phyloP scores from a whole-genome alignment of 2,888 invertebrate species.

The Lysandra bellargus region DNA sequence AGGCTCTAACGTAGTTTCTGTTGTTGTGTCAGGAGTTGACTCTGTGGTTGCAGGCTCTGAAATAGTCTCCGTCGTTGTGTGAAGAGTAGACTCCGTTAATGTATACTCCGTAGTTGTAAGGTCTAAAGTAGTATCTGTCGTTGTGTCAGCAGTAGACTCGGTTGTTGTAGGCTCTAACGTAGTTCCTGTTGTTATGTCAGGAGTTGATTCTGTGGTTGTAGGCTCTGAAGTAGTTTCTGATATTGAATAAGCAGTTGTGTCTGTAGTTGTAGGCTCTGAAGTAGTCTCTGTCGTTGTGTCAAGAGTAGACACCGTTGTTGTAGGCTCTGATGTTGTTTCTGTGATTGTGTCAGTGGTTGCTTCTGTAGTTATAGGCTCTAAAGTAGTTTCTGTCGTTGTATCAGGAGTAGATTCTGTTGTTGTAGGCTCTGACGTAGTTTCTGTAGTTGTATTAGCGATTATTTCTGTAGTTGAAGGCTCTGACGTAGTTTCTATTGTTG shows the following conservation, averaged over 20 bases:
- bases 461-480: neutral
- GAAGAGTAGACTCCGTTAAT: too few species aligned
- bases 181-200: constrained; percentile 26
- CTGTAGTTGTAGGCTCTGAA: constrained; percentile 31
- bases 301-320: constrained; percentile 32
- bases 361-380: constrained; percentile 32
- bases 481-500: constrained; percentile 9
- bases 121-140: neutral
- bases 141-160: neutral
- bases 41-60: too few species aligned
- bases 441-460: constrained; percentile 29
- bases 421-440: constrained; percentile 28
- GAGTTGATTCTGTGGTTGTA: constrained; percentile 6
- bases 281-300: constrained; percentile 23
- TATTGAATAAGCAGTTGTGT: constrained; percentile 18
- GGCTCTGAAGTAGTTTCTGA: neutral
- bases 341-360: constrained; percentile 33
- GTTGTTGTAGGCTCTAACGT: constrained; percentile 30
- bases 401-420: constrained; percentile 14
- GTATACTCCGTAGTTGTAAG: too few species aligned
- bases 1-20: too few species aligned
- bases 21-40: too few species aligned
- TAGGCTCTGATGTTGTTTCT: constrained; percentile 30
- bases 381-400: constrained; percentile 33
- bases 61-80: too few species aligned